A percentile compares a stretch with the other conserved stretches of the same genome.
phyloP scores from a whole-genome alignment of 2,113 vertebrate species.

The Lampris megalopsis region DNA sequence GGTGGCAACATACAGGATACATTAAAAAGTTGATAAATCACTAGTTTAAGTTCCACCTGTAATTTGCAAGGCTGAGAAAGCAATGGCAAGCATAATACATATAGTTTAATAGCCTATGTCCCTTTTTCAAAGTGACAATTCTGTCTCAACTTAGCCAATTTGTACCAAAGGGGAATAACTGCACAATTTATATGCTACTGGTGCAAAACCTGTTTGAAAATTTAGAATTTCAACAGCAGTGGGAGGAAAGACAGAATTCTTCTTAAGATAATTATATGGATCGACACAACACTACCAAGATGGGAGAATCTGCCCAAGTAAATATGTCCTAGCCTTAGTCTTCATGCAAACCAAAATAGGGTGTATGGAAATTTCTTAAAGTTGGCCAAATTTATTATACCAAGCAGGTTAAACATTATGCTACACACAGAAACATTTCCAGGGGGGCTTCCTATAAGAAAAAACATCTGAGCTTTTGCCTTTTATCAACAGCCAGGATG shows the following conservation, averaged over 20 bases:
- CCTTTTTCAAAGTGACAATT: neutral
- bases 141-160: neutral
- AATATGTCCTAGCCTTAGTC: neutral
- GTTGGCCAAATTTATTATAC: no score
- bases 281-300: neutral
- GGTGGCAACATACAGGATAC: constrained; percentile 18
- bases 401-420: no score
- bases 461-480: neutral
- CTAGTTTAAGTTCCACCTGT: neutral
- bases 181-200: neutral
- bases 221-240: neutral
- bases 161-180: neutral
- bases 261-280: neutral
- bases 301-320: neutral
- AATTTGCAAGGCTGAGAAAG: neutral
- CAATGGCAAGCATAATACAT: neutral
- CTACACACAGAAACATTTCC: no score
- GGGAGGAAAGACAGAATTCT: neutral
- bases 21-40: neutral
- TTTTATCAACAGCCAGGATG: constrained; percentile 1
- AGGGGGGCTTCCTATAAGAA: no score
- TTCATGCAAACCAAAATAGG: neutral
- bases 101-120: neutral
- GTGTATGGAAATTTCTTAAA: neutral
- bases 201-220: neutral